Evolutionary conservation across 2,113 vertebrate genomes (phyloP), one percentile per base, ranked within the genome.

Genomic region (Xenopus borealis): DNA sequence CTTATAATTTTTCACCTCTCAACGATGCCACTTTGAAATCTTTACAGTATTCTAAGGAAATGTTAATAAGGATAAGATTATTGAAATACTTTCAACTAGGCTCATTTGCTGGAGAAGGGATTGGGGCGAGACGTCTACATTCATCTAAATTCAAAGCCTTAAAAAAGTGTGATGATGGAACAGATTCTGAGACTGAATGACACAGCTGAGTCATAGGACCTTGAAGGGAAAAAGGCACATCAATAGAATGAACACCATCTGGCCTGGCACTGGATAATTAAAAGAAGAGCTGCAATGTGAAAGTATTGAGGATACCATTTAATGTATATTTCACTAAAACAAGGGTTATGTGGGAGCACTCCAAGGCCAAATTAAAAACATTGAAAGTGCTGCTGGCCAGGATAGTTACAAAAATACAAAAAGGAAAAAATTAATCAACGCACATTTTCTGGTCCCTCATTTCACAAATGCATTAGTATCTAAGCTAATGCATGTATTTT

Each of bases 21-120:
- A 72, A 53, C 59, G 5, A 53, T 53, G 61, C 63, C 71, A 63
- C 50, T 61, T 50, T 20, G 12, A 52, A 66, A 73, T 66, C 10
- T 66, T 55, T 58, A 57, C 23, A 20, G 14, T 58, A n/a, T 66
- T 66, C 30, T 14, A 44, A 58, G 12, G 52, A 66, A 66, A 47
- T 27, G 40, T 66, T 66, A 73, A 73, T 66, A 45, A 52, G 18
- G 55, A 66, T 45, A 18, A 73, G 30, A 72, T 63, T 16, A 72
- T 63, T 53, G 17, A 62, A 64, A 72, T 63, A 65, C 47, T n/a
- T 8, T 20, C 23, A 52, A 23, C 50, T 10, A 16, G 23, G 12
- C 16, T n/a, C 6, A 44, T 64, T 30, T 50, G 19, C 12, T 63
- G 17, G 44, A 7, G 19, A 14, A 23, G 13, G 17, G 10, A 23